Conservation (phyloP, 2,888 invertebrate species). For the Temnothorax ravouxi region DNA sequence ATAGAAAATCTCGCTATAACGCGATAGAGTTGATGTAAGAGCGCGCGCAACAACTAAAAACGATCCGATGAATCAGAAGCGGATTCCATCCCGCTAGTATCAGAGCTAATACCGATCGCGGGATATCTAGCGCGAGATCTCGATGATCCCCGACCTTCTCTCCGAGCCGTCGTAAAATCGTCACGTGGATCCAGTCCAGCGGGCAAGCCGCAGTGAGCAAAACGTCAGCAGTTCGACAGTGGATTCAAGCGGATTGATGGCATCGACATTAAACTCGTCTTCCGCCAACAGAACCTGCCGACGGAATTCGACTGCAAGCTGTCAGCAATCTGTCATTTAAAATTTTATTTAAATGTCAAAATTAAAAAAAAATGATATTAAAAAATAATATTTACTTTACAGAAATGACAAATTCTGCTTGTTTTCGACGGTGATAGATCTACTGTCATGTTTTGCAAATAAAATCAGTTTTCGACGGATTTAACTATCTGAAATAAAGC, state of each 20-base stretch:
- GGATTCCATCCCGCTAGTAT: conserved; percentile 63
- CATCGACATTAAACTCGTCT: background rate
- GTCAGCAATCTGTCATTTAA: background rate
- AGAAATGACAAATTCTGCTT: background rate
- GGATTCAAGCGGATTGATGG: background rate
- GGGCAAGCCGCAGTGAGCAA: background rate
- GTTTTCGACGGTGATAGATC: background rate
- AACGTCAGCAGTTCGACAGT: background rate
- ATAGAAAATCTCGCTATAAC: conserved; percentile 27
- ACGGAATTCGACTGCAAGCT: background rate
- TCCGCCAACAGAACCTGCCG: background rate
- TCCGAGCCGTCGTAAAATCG: background rate
- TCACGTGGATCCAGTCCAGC: background rate
- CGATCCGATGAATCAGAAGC: conserved; percentile 58
- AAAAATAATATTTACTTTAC: background rate
- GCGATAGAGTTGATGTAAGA: conserved; percentile 66
- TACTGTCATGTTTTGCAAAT: background rate
- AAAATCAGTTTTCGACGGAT: background rate
- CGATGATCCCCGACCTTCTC: background rate
- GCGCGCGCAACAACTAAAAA: conserved; percentile 59
- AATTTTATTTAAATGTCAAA: background rate
- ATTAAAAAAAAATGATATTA: no score
- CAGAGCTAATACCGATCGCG: conserved; percentile 48
- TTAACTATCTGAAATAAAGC: background rate
- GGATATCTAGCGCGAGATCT: background rate